A percentile compares a stretch with the other conserved stretches of the same genome.
Conservation (phyloP, 2,888 invertebrate genomes). For the Pristionchus maxplancki region DNA sequence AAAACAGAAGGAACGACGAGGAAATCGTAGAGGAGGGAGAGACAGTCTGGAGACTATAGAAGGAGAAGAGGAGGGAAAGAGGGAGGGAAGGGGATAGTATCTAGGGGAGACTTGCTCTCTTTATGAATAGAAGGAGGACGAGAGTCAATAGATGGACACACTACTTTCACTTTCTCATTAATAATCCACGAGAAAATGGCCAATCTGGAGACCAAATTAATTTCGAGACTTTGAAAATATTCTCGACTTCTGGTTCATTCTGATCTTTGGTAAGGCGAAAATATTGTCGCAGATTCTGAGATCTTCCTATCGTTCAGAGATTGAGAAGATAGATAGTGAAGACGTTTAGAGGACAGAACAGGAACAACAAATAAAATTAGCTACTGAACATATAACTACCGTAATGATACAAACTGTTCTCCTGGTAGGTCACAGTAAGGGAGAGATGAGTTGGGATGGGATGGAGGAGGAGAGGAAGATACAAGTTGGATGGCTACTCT, state of each 20-base stretch:
- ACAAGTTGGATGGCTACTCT: slow-evolving; percentile 26
- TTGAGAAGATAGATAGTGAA: no score
- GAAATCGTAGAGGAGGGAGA: slow-evolving; percentile 19
- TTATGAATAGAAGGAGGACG: slow-evolving; percentile 14
- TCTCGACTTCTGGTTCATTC: no score
- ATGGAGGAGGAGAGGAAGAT: neutral
- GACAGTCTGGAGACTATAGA: slow-evolving; percentile 19
- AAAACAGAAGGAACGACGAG: slow-evolving; percentile 4
- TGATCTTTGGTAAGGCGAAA: no score
- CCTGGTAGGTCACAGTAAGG: neutral
- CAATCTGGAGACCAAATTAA: neutral
- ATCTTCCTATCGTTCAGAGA: no score
- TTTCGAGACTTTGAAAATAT: no score
- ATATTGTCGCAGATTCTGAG: no score
- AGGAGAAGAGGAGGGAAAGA: neutral
- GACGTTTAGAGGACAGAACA: no score
- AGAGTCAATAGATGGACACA: neutral
- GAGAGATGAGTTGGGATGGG: neutral
- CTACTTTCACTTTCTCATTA: slow-evolving; percentile 11
- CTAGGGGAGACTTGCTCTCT: slow-evolving; percentile 16
- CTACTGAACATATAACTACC: no score
- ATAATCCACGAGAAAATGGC: neutral
- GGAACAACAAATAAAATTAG: no score
- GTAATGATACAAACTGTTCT: no score
- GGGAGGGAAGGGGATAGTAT: neutral